These are phyloP conservation scores for Malachius bipustulatus DNA, from an alignment of 2,888 invertebrate species.

Conservation along the genomic window DNA sequence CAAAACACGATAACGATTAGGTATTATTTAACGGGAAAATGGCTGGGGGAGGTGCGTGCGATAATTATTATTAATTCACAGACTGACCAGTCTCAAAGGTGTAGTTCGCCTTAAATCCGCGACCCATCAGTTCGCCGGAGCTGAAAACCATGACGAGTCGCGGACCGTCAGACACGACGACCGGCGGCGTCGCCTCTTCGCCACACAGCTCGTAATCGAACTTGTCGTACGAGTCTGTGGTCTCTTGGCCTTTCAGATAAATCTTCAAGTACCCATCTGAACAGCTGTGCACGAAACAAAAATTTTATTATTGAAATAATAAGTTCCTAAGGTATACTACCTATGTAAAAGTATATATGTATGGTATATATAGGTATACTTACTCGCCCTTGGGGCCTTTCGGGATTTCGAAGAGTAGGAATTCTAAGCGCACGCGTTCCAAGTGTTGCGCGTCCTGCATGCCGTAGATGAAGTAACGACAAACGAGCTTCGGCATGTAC, in stretches of 20 bases:
- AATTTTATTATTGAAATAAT: neutral
- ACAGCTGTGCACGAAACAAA: constrained; percentile 50
- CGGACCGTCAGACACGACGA: constrained; percentile 82
- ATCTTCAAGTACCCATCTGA: constrained; percentile 84
- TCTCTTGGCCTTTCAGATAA: constrained; percentile 85
- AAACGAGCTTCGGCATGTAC: constrained; percentile 91
- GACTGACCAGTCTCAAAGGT: constrained; percentile 66
- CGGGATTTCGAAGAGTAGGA: constrained; percentile 82
- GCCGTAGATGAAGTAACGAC: constrained; percentile 96
- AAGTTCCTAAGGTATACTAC: neutral
- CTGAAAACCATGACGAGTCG: constrained; percentile 90
- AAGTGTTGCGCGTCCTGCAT: constrained; percentile 95
- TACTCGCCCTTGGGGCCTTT: constrained; percentile 74
- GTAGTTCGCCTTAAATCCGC: constrained; percentile 83
- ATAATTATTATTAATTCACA: no score
- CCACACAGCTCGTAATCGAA: constrained; percentile 91
- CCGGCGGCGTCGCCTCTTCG: constrained; percentile 58
- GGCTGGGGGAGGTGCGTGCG: no score
- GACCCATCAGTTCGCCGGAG: constrained; percentile 80
- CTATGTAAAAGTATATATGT: neutral
- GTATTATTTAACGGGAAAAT: no score
- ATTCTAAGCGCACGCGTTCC: constrained; percentile 84
- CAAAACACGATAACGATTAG: no score
- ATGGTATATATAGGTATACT: constrained; percentile 39
- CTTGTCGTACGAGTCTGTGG: constrained; percentile 84